Conservation (phyloP, 2,888 invertebrate species). For the Tenthredo livida region DNA sequence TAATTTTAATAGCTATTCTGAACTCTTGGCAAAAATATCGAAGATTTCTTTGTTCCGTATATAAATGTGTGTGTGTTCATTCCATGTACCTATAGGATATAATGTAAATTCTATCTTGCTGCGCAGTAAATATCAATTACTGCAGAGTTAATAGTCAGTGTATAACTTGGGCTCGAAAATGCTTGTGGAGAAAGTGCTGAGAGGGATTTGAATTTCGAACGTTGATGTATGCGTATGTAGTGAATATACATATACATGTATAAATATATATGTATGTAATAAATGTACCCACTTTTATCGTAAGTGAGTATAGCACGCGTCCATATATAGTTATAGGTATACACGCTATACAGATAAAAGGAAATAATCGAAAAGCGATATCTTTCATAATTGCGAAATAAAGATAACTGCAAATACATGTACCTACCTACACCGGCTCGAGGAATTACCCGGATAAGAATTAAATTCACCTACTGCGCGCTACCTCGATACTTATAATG, state of each 20-base stretch:
- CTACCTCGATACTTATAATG: not conserved
- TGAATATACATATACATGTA: not conserved
- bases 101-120: slow-evolving; percentile 22
- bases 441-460: not conserved
- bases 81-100: not conserved
- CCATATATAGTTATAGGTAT: not conserved
- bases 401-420: not conserved
- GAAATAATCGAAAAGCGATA: slow-evolving; percentile 1
- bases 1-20: not conserved
- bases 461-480: not conserved
- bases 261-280: too few species aligned
- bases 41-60: not conserved
- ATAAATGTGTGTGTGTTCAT: not conserved
- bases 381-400: not conserved
- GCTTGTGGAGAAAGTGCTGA: not conserved
- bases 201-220: not conserved
- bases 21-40: not conserved
- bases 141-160: slow-evolving; percentile 17
- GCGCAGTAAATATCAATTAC: slow-evolving; percentile 39
- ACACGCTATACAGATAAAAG: not conserved
- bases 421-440: not conserved
- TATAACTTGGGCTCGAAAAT: not conserved
- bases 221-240: not conserved
- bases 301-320: not conserved
- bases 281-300: not conserved